Conservation (phyloP, 2,888 invertebrate genomes). For the Meandrusa payeni region DNA sequence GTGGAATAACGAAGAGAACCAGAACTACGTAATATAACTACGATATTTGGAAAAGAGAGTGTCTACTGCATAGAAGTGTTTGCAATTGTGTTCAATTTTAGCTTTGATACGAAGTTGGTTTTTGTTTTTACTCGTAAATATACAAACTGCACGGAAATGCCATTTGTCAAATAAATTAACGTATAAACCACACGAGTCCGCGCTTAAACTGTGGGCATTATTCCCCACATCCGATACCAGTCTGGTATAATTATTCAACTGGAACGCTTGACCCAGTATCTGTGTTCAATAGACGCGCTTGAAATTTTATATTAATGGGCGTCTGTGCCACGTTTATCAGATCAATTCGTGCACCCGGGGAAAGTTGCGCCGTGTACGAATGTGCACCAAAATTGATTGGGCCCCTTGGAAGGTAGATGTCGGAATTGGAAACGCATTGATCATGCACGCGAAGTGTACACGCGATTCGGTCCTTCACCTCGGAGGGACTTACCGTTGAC, state of each 20-base stretch:
- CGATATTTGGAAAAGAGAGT: too few relatives aligned
- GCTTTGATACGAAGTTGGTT: too few relatives aligned
- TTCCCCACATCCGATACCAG: constrained; percentile 19
- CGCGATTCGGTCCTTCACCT: constrained; percentile 61
- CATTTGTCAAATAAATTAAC: constrained; percentile 23
- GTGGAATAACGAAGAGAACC: too few relatives aligned
- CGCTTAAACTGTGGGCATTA: constrained; percentile 13
- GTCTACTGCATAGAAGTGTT: too few relatives aligned
- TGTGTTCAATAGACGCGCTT: constrained; percentile 32
- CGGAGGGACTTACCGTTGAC: constrained; percentile 41
- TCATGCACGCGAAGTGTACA: constrained; percentile 56
- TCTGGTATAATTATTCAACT: constrained; percentile 21
- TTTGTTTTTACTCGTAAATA: too few relatives aligned
- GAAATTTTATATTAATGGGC: constrained; percentile 37
- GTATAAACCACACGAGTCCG: constrained; percentile 20
- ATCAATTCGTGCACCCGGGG: constrained; percentile 58
- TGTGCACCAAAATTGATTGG: constrained; percentile 70
- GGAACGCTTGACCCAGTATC: constrained; percentile 27
- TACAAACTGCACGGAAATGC: too few relatives aligned
- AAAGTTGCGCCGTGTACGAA: constrained; percentile 69
- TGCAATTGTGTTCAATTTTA: too few relatives aligned
- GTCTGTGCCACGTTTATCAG: constrained; percentile 56
- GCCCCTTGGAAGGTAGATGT: constrained; percentile 51
- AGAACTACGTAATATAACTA: too few relatives aligned
- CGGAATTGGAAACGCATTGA: constrained; percentile 53